Evolutionary conservation across 1,140 invertebrate species (phyloP), one percentile per base, ranked within the genome.

Genomic region (Calycopis cecrops): DNA sequence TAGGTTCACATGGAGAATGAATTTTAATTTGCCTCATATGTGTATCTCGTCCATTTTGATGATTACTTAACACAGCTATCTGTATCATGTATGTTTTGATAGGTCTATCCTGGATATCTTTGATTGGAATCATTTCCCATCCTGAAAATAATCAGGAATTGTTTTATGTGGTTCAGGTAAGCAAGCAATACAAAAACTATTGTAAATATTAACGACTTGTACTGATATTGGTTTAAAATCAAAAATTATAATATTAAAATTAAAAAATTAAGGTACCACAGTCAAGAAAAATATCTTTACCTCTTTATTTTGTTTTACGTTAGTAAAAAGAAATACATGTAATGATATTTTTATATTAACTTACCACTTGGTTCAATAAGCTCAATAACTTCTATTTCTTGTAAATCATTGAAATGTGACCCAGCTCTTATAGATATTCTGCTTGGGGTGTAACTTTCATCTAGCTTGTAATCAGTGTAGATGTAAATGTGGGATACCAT

Each of bases 401-500:
- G 95, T n/a, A 99, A 89, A 89, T 99, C 98, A 88, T 99, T 99
- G 68, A 99, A 98, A 87, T 98, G 95, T 48, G 95, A 98, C 7
- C 98, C 98, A 42, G 96, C 96, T 68, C 97, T 88, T 57, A 99
- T 94, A 1, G 97, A 98, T 63, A 99, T 97, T 79, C 97, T 93
- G 64, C 95, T 97, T 0, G 98, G 98, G 1, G 98, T 99, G 72
- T 99, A 99, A 79, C 97, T 99, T 88, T 99, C 98, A 89, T 99
- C 98, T 11, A 98, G 82, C 85, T 99, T 99, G 78, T 97, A 99
- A 86, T 99, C 98, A 0, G 97, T 97, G 77, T 99, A 99, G 54
- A 99, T 95, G 76, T 96, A 98, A 56, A 99, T 95, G 86, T 99
- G 96, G 57, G 94, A 92, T 12, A 99, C 94, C 35, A 96, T 97